Conservation (phyloP, 1,140 invertebrate genomes). For the Stenopsyche tienmushanensis region DNA sequence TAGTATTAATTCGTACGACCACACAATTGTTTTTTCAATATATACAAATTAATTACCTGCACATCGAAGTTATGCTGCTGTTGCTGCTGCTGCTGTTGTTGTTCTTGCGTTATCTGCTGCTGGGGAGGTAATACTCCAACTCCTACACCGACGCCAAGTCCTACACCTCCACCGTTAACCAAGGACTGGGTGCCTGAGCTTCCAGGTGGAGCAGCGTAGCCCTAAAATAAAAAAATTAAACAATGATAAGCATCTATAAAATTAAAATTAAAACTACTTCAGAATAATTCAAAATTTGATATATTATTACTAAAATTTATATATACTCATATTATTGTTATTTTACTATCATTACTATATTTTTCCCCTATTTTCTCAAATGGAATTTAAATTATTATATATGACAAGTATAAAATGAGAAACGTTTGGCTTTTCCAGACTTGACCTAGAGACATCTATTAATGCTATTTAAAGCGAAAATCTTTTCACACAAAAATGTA, state of each 20-base stretch:
- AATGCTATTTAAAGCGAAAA: too few species aligned
- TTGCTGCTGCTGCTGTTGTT: slow-evolving; percentile 46
- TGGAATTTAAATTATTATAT: too few species aligned
- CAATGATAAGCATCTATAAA: not conserved
- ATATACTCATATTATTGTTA: too few species aligned
- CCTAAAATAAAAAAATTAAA: slow-evolving; percentile 24
- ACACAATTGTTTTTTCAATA: not conserved
- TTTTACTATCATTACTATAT: too few species aligned
- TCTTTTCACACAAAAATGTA: too few species aligned
- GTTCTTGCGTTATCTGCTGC: slow-evolving; percentile 47
- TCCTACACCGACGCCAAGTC: slow-evolving; percentile 17
- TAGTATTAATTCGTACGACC: too few species aligned
- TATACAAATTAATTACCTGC: slow-evolving; percentile 46
- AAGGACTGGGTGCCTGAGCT: slow-evolving; percentile 32
- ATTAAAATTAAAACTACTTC: not conserved
- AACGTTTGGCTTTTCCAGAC: too few species aligned
- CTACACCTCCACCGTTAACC: slow-evolving; percentile 36
- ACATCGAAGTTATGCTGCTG: slow-evolving; percentile 52
- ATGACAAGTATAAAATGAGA: too few species aligned
- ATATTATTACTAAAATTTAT: too few species aligned
- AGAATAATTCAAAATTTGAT: too few species aligned
- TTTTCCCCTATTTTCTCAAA: too few species aligned
- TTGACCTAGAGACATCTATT: too few species aligned
- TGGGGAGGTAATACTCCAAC: slow-evolving; percentile 40
- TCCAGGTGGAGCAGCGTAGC: slow-evolving; percentile 35